Percentiles rank a stretch among this genome's conserved stretches.
Conservation (phyloP, 2,888 invertebrate species). For the Pseudeuparius sepicola region DNA sequence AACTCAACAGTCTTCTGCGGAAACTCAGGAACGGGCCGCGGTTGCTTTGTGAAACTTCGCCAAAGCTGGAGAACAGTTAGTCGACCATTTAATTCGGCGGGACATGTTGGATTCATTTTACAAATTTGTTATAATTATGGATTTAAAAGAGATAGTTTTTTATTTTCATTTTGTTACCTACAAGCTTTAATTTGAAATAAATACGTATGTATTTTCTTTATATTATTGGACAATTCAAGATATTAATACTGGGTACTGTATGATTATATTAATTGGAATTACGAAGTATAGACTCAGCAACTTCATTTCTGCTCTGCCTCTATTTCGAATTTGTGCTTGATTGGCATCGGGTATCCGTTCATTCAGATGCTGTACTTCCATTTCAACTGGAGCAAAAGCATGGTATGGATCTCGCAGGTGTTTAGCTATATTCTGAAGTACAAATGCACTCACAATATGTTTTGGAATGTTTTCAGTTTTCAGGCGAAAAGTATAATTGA, state of each 20-base stretch:
- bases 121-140: no score
- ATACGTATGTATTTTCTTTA: no score
- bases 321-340: slow-evolving; percentile 14
- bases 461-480: slow-evolving; percentile 14
- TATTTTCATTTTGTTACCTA: no score
- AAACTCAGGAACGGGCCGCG: no score
- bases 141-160: no score
- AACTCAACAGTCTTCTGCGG: no score
- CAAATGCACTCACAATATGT: slow-evolving; percentile 13
- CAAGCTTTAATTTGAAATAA: no score
- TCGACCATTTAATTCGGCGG: slow-evolving; percentile 1
- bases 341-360: slow-evolving; percentile 10
- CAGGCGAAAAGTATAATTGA: slow-evolving; percentile 11
- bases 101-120: slow-evolving; percentile 3
- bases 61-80: background rate
- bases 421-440: slow-evolving; percentile 17
- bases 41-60: no score
- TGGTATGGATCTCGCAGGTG: slow-evolving; percentile 10
- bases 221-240: no score
- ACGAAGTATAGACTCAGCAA: slow-evolving; percentile 8
- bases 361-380: slow-evolving; percentile 9
- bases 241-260: no score
- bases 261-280: slow-evolving; percentile 7
- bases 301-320: slow-evolving; percentile 11
- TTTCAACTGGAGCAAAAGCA: slow-evolving; percentile 10